These are phyloP conservation scores for Branchipolynoe longqiensis DNA, from an alignment of 2,888 invertebrate species.

Conservation along the genomic window DNA sequence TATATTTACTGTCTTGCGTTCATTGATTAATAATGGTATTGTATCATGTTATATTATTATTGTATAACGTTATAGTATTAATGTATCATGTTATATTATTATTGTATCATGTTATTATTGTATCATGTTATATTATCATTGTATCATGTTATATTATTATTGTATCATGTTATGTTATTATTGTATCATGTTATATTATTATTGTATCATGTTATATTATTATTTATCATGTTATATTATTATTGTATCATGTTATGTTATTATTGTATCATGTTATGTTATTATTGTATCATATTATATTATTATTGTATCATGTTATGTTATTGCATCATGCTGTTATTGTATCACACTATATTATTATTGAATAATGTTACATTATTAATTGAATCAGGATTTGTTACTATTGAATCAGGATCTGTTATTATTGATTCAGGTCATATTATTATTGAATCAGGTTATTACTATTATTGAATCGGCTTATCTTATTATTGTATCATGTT, in stretches of 20 bases:
- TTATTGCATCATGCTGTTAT: background rate
- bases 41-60: background rate
- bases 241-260: background rate
- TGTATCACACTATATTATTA: background rate
- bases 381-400: background rate
- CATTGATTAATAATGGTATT: background rate
- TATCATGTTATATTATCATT: background rate
- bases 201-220: background rate
- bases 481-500: background rate
- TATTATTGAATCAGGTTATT: background rate
- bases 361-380: background rate
- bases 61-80: background rate
- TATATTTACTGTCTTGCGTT: too few species aligned
- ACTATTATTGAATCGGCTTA: background rate
- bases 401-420: background rate
- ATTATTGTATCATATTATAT: background rate
- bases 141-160: background rate
- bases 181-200: background rate
- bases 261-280: background rate
- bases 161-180: background rate
- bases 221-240: background rate
- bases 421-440: background rate
- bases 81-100: background rate
- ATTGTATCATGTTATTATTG: background rate
- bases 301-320: background rate